A percentile compares a stretch with the other conserved stretches of the same genome.
phyloP scores from a whole-genome alignment of 2,888 invertebrate genomes.

The Plebejus argus region DNA sequence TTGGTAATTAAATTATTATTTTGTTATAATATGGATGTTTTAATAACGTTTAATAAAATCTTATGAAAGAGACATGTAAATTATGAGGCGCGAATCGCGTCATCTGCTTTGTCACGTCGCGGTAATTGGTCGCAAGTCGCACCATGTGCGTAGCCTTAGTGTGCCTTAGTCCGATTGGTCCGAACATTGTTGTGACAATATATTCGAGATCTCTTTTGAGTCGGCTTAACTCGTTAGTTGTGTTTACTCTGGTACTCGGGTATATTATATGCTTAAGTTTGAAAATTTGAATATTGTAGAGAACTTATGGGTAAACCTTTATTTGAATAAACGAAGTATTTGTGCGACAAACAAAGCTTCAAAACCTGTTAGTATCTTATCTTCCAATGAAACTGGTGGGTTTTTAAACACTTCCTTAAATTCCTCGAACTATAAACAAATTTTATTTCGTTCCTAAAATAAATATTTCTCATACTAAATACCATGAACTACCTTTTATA shows the following conservation, averaged over 20 bases:
- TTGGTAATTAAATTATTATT: background rate
- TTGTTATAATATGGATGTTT: no score
- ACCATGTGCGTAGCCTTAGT: background rate
- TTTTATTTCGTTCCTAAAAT: background rate
- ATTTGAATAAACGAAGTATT: background rate
- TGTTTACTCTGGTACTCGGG: background rate
- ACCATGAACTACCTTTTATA: no score
- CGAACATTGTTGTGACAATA: background rate
- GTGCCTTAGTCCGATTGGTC: no score
- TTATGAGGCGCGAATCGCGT: background rate
- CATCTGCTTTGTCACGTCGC: background rate
- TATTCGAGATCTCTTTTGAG: no score
- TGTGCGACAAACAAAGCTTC: background rate
- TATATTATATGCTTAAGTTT: background rate
- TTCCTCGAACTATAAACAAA: background rate
- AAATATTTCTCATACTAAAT: background rate
- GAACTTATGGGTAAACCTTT: constrained; percentile 1
- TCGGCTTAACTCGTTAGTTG: no score
- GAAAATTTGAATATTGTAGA: background rate
- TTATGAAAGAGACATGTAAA: no score
- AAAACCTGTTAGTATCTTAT: background rate
- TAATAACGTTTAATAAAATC: no score
- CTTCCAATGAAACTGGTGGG: background rate
- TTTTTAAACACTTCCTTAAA: background rate
- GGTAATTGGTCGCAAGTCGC: background rate